phyloP scores from a whole-genome alignment of 2,113 vertebrate genomes.

The Dasyurus viverrinus region DNA sequence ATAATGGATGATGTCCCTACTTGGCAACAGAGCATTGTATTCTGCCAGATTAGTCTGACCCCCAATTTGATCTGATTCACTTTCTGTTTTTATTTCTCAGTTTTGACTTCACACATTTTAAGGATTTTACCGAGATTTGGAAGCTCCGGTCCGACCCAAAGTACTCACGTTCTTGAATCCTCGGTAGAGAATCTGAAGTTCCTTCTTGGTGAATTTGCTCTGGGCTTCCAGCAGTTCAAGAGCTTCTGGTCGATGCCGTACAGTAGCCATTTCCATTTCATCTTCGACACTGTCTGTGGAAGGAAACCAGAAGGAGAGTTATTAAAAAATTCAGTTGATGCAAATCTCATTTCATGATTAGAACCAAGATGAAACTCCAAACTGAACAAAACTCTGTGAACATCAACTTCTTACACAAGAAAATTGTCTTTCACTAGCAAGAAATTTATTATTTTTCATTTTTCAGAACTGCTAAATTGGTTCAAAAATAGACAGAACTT shows the following conservation, averaged over 20 bases:
- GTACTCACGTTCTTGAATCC: conserved; percentile 98
- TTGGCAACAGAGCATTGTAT: not conserved
- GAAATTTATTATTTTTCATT: not conserved
- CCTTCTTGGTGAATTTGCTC: conserved; percentile 97
- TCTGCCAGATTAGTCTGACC: not conserved
- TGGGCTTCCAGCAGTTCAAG: conserved; percentile 96
- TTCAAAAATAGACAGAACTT: not conserved
- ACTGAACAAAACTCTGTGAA: accelerated
- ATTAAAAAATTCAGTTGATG: not conserved
- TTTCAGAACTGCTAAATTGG: not conserved
- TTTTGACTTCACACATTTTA: not conserved
- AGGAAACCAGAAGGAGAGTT: conserved; percentile 68
- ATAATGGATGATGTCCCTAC: not conserved
- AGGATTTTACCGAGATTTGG: not conserved
- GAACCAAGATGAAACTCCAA: not conserved
- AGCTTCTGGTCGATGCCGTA: conserved; percentile 96
- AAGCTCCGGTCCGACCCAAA: conserved; percentile 48
- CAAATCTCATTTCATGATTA: not conserved
- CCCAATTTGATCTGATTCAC: not conserved
- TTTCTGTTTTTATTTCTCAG: not conserved
- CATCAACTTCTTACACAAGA: not conserved
- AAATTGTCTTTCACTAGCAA: not conserved
- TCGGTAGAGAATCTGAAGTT: conserved; percentile 98
- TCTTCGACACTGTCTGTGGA: conserved; percentile 97
- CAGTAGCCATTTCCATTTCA: conserved; percentile 96